A percentile compares a stretch with the other conserved stretches of the same genome.
Conservation (phyloP, 1,140 invertebrate genomes). For the Drosophila arawakana region DNA sequence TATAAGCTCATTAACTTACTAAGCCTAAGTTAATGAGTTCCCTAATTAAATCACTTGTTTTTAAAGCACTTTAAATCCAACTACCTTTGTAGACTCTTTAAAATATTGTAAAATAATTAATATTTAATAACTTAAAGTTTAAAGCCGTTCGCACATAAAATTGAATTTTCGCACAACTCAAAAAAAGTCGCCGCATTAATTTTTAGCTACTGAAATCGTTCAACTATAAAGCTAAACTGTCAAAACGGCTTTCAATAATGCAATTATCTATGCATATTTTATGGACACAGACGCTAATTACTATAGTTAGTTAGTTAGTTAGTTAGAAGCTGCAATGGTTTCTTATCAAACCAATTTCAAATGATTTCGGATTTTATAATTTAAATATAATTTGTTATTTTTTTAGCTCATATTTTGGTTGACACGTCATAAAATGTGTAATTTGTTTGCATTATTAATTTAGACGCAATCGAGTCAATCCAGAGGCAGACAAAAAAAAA, state of each 20-base stretch:
- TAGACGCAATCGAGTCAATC: conserved; percentile 55
- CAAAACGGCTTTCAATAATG: conserved; percentile 26
- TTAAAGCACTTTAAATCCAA: too few species aligned
- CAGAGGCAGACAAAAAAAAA: conserved; percentile 36
- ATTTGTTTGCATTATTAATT: conserved; percentile 79
- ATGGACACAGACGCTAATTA: conserved; percentile 18
- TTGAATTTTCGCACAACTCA: neutral
- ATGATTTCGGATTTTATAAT: conserved; percentile 31
- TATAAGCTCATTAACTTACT: too few species aligned
- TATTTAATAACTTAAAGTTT: too few species aligned
- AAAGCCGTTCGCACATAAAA: neutral
- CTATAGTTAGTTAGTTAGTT: neutral
- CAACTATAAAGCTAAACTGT: neutral
- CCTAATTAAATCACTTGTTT: too few species aligned
- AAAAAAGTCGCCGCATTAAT: neutral
- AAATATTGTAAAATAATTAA: too few species aligned
- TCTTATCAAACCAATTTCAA: conserved; percentile 4
- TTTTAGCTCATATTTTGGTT: conserved; percentile 25
- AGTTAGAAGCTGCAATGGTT: conserved; percentile 1
- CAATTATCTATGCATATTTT: conserved; percentile 35
- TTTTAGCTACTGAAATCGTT: neutral
- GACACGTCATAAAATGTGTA: conserved; percentile 59
- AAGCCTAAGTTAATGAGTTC: too few species aligned
- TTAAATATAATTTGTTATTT: conserved; percentile 40
- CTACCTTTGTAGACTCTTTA: too few species aligned